A percentile compares a stretch with the other conserved stretches of the same genome.
These are phyloP conservation scores for Helarctos malayanus DNA, from an alignment of 2,797 vertebrate genomes.

Conservation along the genomic window DNA sequence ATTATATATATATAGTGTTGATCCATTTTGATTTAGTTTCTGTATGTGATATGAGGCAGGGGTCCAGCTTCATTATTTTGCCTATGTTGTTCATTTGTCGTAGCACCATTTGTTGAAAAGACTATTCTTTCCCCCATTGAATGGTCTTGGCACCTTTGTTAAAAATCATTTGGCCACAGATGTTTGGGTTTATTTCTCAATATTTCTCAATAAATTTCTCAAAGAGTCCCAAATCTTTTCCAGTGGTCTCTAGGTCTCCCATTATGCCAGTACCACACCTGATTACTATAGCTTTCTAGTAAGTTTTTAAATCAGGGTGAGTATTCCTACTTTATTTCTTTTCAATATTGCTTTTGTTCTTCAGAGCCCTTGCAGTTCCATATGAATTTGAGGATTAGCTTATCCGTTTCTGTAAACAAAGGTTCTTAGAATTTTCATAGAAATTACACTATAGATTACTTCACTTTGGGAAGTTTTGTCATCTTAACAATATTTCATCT, in stretches of 20 bases:
- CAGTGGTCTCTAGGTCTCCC: neutral
- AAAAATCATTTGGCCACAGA: neutral
- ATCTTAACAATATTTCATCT: neutral
- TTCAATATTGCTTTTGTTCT: neutral
- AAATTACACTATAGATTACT: neutral
- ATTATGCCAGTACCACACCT: neutral
- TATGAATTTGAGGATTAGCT: slow-evolving; percentile 28
- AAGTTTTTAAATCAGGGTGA: slow-evolving; percentile 1
- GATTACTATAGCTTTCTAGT: neutral
- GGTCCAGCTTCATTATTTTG: neutral
- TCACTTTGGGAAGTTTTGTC: neutral
- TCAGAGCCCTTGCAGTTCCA: neutral
- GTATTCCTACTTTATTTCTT: slow-evolving; percentile 1
- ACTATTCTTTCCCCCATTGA: neutral
- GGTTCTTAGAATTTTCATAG: slow-evolving; percentile 5
- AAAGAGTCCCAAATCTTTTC: neutral
- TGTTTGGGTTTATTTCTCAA: slow-evolving; percentile 16
- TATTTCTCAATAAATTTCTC: too few species aligned
- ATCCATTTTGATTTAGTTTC: slow-evolving; percentile 43
- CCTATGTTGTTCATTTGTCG: neutral
- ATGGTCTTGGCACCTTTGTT: slow-evolving; percentile 35
- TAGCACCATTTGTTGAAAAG: slow-evolving; percentile 4
- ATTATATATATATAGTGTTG: neutral
- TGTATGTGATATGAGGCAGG: neutral
- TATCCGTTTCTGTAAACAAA: neutral